These are phyloP conservation scores for Protobothrops mucrosquamatus DNA, from an alignment of 2,113 vertebrate genomes.

Conservation along the genomic window DNA sequence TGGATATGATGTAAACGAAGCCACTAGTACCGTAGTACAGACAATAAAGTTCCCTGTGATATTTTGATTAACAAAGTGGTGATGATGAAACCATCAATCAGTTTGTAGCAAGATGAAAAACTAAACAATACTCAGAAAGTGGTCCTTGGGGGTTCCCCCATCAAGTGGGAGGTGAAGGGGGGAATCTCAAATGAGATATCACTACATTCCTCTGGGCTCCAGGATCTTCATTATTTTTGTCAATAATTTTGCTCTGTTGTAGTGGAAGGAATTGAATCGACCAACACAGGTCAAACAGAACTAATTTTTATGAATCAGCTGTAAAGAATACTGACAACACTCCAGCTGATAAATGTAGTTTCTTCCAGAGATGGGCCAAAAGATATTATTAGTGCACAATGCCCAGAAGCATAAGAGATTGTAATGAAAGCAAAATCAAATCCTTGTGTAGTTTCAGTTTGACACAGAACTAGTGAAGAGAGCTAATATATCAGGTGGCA, in stretches of 20 bases:
- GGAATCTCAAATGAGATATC: background rate
- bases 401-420: background rate
- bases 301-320: background rate
- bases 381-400: background rate
- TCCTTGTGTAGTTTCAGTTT: background rate
- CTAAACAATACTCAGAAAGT: background rate
- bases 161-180: background rate
- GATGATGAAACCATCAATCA: background rate
- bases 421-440: background rate
- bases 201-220: background rate
- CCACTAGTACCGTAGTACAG: constrained; percentile 35
- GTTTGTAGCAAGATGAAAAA: background rate
- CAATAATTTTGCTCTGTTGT: background rate
- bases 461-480: background rate
- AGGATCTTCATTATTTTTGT: background rate
- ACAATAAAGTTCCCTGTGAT: background rate
- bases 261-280: background rate
- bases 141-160: background rate
- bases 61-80: background rate
- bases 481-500: background rate
- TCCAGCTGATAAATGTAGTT: background rate
- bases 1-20: constrained; percentile 35
- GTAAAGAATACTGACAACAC: background rate
- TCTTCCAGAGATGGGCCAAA: background rate
- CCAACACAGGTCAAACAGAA: background rate